These are phyloP conservation scores for Elgaria multicarinata DNA, from an alignment of 2,113 vertebrate genomes.

Conservation along the genomic window DNA sequence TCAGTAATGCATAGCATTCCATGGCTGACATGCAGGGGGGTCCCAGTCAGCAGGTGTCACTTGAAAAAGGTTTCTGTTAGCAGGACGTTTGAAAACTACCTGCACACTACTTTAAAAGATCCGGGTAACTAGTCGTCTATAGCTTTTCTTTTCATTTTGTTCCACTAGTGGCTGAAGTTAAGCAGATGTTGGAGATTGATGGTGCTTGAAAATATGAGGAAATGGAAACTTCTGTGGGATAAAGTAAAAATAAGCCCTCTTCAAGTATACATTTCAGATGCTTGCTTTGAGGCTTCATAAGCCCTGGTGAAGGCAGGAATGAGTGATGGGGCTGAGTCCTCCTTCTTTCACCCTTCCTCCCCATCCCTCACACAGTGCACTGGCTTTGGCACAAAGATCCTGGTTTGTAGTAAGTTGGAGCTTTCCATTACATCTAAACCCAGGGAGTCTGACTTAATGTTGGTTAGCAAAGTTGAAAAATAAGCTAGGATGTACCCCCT, in stretches of 20 bases:
- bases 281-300: neutral
- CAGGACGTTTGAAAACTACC: neutral
- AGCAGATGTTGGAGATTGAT: neutral
- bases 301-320: neutral
- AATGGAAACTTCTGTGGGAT: neutral
- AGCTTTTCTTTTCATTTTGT: constrained; percentile 2
- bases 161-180: neutral
- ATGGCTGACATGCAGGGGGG: neutral
- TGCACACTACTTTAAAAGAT: neutral
- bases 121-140: neutral
- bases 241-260: neutral
- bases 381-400: neutral
- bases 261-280: neutral
- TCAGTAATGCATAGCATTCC: neutral
- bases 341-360: neutral
- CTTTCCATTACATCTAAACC: neutral
- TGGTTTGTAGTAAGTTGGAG: neutral
- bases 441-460: neutral
- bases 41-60: neutral
- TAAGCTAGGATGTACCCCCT: neutral
- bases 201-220: neutral
- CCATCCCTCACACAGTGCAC: neutral
- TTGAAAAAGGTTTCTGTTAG: neutral
- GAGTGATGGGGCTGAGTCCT: too few species aligned
- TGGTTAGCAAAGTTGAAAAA: neutral